Evolutionary conservation across 2,797 vertebrate genomes (phyloP), one percentile per base, ranked within the genome.

Genomic region (Chaenodraco wilsoni): DNA sequence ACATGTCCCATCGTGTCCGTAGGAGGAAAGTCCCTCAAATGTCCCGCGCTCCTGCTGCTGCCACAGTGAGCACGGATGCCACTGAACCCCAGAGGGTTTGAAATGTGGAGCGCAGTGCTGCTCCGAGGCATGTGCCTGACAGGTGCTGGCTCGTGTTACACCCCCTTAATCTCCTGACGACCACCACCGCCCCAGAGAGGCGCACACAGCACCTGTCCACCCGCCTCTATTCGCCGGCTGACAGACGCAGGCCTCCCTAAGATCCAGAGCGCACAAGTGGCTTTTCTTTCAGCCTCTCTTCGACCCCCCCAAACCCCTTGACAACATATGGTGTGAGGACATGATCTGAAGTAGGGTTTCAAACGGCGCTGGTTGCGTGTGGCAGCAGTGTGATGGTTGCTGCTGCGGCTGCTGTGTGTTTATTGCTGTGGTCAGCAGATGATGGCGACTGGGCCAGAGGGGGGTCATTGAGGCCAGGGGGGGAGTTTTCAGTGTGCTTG

Each of bases 61-160:
- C 82, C 50, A 60, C 51, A 68, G 81, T 49, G 76, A 81, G 45
- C 16, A 23, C 21, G 41, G 75, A 74, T 75, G 83, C 72, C 62
- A 54, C 54, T 23, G 33, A 72, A 74, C 64, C 70, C 67, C 63
- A 1, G 31, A 40, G 62, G 67, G 67, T 67, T 72, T 65, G 54
- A 74, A 74, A 74, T 69, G 70, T 75, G 64, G 69, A 48, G 64
- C 58, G 15, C 69, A 61, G 72, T 21, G 76, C 76, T 48, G 76
- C 69, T 87, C 67, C 84, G 81, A 83, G 85, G 83, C 76, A 66
- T 84, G 81, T 65, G 79, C 69, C 79, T 86, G 89, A 93, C 93
- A 93, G 94, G 93, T 94, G 93, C 78, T 85, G 87, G 90, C 83
- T 93, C 86, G 27, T 83, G 69, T 93, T 93, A 88, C 91, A 88